phyloP scores from a whole-genome alignment of 2,888 invertebrate genomes.

The Cheiracanthium punctorium region DNA sequence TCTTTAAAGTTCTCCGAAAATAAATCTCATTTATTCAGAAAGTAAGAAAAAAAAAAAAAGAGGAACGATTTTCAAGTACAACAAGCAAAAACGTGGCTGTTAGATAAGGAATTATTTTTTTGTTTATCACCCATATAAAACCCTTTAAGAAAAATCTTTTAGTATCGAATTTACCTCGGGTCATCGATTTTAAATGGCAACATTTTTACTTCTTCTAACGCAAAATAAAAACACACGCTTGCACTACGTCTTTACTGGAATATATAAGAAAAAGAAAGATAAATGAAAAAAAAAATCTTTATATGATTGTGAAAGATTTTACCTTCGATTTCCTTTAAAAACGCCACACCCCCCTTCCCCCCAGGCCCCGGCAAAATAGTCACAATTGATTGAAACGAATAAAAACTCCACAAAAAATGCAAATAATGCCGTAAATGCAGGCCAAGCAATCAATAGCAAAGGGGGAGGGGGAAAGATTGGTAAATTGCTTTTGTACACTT shows the following conservation, averaged over 20 bases:
- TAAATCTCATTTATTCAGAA: too few relatives aligned
- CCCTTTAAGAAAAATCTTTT: not conserved
- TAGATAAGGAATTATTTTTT: too few relatives aligned
- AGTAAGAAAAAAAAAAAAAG: too few relatives aligned
- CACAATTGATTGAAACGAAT: constrained; percentile 60
- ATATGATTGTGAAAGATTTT: constrained; percentile 68
- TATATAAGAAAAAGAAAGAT: not conserved
- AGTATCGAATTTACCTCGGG: constrained; percentile 25
- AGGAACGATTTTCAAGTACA: too few relatives aligned
- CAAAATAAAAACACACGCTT: not conserved
- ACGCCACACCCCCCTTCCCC: constrained; percentile 7
- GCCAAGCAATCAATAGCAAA: constrained; percentile 27
- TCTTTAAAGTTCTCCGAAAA: too few relatives aligned
- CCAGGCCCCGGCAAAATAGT: constrained; percentile 46
- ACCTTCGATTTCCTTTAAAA: constrained; percentile 68
- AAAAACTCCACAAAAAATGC: constrained; percentile 35
- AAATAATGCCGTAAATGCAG: constrained; percentile 32
- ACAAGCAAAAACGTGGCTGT: too few relatives aligned
- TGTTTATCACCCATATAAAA: not conserved
- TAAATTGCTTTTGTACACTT: constrained; percentile 56
- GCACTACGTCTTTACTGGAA: not conserved
- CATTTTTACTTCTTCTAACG: constrained; percentile 32
- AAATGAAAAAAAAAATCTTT: constrained; percentile 17
- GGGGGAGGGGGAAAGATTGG: too few relatives aligned
- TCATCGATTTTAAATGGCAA: constrained; percentile 56